Evolutionary conservation across 2,888 invertebrate species (phyloP).

Genomic region (Noctua janthina): DNA sequence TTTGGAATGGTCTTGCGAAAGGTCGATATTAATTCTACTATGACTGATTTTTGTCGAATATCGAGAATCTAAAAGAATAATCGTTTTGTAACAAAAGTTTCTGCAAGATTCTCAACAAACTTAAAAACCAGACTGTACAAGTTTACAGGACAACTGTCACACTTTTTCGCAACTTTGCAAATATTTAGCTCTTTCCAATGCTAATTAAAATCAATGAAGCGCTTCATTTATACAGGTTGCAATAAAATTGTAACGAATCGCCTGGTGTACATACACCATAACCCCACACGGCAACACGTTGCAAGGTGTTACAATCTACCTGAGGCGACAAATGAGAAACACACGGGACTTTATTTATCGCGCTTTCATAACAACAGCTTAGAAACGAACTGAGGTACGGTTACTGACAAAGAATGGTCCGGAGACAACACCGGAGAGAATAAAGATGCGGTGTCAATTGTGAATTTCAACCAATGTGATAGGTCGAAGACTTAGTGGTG

Average conservation of each 20-base stretch:
- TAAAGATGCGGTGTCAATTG: background rate
- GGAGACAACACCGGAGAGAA: background rate
- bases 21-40: background rate
- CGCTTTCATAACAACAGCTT: background rate
- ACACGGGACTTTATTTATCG: slow-evolving; percentile 15
- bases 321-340: slow-evolving; percentile 14
- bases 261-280: slow-evolving; percentile 20
- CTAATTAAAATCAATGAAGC: slow-evolving; percentile 35
- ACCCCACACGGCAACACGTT: slow-evolving; percentile 42
- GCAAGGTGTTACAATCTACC: slow-evolving; percentile 25
- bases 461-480: background rate
- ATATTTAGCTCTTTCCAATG: too few species aligned
- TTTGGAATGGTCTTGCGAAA: slow-evolving; percentile 15
- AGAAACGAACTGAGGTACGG: background rate
- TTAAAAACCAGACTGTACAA: background rate
- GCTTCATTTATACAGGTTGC: slow-evolving; percentile 36
- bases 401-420: background rate
- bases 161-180: background rate
- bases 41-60: background rate
- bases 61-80: background rate
- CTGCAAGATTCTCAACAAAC: background rate
- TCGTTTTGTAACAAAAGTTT: background rate
- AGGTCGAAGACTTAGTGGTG: too few species aligned
- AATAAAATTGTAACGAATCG: slow-evolving; percentile 40
- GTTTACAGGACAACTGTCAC: background rate